Percentiles rank a stretch among this genome's conserved stretches.
phyloP scores from a whole-genome alignment of 30 jellyfish, hydroid and myxozoan genomes.

The Hydractinia symbiolongicarpus region DNA sequence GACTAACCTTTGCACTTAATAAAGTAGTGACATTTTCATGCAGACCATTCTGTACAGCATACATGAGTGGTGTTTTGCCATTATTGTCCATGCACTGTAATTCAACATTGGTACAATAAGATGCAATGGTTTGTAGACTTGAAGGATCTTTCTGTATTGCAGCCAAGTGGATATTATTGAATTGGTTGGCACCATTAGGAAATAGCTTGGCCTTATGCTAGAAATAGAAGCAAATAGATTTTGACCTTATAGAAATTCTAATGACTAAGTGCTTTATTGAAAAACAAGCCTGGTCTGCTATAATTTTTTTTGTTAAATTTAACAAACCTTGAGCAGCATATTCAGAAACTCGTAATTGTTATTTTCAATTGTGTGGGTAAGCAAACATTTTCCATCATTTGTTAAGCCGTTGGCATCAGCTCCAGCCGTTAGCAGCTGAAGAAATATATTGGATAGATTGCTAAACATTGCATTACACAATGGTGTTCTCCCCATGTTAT shows the following conservation, averaged over 20 bases:
- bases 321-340: constrained; percentile 1
- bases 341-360: not conserved
- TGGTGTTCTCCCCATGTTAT: constrained; percentile 12
- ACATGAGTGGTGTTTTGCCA: constrained; percentile 32
- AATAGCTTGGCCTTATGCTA: constrained; percentile 26
- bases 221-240: not conserved
- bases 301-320: no score
- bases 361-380: constrained; percentile 11
- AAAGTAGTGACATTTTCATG: constrained; percentile 9
- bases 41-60: constrained; percentile 23
- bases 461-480: constrained; percentile 5
- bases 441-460: not conserved
- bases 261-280: not conserved
- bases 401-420: constrained; percentile 20
- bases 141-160: constrained; percentile 20
- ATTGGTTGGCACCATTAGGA: constrained; percentile 24
- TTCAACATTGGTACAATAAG: constrained; percentile 4
- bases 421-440: constrained; percentile 5
- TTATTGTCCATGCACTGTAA: not conserved
- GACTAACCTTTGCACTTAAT: constrained; percentile 10
- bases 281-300: not conserved
- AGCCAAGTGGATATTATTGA: constrained; percentile 24
- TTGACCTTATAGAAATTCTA: not conserved
- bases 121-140: not conserved
- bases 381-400: constrained; percentile 10